Conservation (phyloP, 2,113 vertebrate genomes). For the Mungos mungo region DNA sequence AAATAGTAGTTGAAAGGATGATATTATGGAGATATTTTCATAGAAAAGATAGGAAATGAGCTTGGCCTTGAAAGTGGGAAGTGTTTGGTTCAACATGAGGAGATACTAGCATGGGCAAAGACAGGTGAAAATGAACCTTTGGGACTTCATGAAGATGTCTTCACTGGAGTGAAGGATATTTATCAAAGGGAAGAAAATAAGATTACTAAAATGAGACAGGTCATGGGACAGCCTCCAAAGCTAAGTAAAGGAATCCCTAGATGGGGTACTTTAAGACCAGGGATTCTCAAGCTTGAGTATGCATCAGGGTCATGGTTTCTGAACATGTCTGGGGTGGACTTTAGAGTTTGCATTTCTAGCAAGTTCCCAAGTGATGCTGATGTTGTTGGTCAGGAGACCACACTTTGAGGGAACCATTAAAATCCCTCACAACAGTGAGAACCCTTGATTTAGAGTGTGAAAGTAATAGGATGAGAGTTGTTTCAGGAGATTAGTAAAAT, state of each 20-base stretch:
- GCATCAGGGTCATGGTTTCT: neutral
- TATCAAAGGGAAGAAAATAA: neutral
- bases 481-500: neutral
- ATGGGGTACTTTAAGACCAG: neutral
- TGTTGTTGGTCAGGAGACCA: neutral
- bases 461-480: neutral
- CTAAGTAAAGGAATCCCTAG: neutral
- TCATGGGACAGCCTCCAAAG: neutral
- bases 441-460: neutral
- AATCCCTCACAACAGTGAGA: neutral
- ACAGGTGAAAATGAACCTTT: neutral
- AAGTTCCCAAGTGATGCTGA: neutral
- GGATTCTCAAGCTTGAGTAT: neutral
- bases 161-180: neutral
- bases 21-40: neutral
- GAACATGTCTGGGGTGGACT: neutral
- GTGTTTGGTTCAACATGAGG: neutral
- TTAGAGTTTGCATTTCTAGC: neutral
- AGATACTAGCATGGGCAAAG: neutral
- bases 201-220: neutral
- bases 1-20: neutral
- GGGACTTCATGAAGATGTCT: neutral
- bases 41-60: slow-evolving; percentile 10
- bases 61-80: neutral
- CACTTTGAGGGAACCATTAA: neutral